A percentile compares a stretch with the other conserved stretches of the same genome.
phyloP scores from a whole-genome alignment of 2,113 vertebrate species.

The Antechinus stuartii region DNA sequence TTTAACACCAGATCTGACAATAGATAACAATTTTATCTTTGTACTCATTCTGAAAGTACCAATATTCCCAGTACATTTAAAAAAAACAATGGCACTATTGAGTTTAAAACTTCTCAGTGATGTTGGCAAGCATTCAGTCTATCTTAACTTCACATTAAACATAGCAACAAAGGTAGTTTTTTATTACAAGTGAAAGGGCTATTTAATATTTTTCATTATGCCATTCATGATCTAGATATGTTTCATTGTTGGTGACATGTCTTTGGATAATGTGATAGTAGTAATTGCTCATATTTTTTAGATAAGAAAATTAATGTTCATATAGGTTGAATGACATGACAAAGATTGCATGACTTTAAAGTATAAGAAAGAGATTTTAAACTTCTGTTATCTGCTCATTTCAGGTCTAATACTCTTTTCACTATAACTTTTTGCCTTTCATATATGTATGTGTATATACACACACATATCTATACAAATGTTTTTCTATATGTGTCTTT shows the following conservation, averaged over 20 bases:
- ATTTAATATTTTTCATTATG: background rate
- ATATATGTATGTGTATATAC: background rate
- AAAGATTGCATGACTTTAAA: background rate
- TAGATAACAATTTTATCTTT: background rate
- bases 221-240: background rate
- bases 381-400: background rate
- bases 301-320: background rate
- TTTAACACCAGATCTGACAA: background rate
- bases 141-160: background rate
- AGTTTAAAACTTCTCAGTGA: background rate
- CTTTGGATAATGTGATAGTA: background rate
- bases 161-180: background rate
- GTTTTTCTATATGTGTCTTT: background rate
- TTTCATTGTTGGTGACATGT: background rate
- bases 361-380: background rate
- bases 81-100: background rate
- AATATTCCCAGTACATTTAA: background rate
- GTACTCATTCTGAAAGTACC: background rate
- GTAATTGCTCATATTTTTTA: background rate
- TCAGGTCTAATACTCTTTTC: background rate
- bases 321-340: background rate
- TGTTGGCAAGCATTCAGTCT: background rate
- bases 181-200: background rate
- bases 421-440: background rate
- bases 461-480: background rate